Percentiles rank a stretch among this genome's conserved stretches.
Evolutionary conservation across 2,113 vertebrate species (phyloP).

Genomic region (Buteo buteo): DNA sequence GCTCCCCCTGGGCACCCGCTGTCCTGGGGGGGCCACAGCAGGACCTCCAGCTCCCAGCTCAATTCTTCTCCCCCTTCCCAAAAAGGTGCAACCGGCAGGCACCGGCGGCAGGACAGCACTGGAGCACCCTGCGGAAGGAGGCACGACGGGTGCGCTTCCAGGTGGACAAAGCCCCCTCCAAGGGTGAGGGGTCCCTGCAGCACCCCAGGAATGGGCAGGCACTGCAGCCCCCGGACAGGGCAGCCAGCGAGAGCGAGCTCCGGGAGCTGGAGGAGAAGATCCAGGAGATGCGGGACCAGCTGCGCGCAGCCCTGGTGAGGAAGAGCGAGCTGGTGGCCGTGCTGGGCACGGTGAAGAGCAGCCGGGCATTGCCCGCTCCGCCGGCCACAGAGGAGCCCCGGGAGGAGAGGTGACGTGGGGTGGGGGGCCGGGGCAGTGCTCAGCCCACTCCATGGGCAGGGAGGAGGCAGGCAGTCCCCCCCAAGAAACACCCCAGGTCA

Average conservation of each 20-base stretch:
- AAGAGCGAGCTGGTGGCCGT: conserved; percentile 79
- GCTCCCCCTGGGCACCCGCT: too few species aligned
- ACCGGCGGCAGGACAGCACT: not conserved
- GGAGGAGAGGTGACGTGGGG: conserved; percentile 64
- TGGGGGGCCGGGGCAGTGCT: fast-evolving
- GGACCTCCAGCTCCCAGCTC: not conserved
- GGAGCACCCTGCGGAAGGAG: conserved; percentile 2
- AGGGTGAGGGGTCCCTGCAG: not conserved
- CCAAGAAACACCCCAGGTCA: fast-evolving
- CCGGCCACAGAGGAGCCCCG: conserved; percentile 18
- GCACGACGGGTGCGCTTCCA: conserved; percentile 6
- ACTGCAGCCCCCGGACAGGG: not conserved
- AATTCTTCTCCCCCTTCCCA: not conserved
- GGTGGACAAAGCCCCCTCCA: not conserved
- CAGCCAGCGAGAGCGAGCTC: conserved; percentile 61
- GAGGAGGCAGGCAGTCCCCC: too few species aligned
- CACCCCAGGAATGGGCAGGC: conserved; percentile 54
- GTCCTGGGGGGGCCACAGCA: fast-evolving
- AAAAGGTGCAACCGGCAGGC: conserved; percentile 39
- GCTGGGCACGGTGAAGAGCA: conserved; percentile 49
- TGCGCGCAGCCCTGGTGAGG: conserved; percentile 74
- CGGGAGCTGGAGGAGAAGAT: conserved; percentile 81
- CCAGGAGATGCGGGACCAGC: conserved; percentile 69
- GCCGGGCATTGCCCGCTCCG: not conserved
- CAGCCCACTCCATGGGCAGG: not conserved